These are phyloP conservation scores for Numenius phaeopus DNA, from an alignment of 2,797 vertebrate species.

Conservation along the genomic window DNA sequence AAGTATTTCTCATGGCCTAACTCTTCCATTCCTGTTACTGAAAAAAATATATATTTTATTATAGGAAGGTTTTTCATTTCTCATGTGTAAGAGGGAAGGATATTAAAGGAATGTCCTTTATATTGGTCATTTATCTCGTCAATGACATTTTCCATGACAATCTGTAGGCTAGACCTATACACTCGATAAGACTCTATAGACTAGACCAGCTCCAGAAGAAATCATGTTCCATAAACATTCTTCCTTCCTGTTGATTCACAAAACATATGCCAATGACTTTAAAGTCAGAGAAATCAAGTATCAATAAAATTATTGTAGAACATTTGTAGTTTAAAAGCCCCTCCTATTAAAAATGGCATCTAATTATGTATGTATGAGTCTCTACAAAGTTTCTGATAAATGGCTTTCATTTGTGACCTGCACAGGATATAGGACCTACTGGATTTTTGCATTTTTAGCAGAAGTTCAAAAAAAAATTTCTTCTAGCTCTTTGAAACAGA, in stretches of 20 bases:
- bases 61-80: background rate
- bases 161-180: background rate
- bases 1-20: background rate
- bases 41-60: background rate
- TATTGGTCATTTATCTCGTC: background rate
- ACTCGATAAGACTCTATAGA: background rate
- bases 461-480: background rate
- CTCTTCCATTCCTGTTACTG: background rate
- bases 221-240: background rate
- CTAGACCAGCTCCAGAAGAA: background rate
- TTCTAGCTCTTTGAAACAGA: background rate
- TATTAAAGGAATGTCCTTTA: background rate
- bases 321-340: background rate
- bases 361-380: background rate
- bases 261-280: background rate
- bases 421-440: background rate
- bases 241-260: background rate
- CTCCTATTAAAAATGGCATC: background rate
- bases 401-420: background rate
- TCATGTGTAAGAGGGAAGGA: background rate
- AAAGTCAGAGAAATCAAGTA: background rate
- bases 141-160: background rate
- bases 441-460: background rate
- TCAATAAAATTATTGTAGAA: background rate
- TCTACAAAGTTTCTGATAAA: background rate